Conservation (phyloP, 2,888 invertebrate genomes). For the Andrena bucephala region DNA sequence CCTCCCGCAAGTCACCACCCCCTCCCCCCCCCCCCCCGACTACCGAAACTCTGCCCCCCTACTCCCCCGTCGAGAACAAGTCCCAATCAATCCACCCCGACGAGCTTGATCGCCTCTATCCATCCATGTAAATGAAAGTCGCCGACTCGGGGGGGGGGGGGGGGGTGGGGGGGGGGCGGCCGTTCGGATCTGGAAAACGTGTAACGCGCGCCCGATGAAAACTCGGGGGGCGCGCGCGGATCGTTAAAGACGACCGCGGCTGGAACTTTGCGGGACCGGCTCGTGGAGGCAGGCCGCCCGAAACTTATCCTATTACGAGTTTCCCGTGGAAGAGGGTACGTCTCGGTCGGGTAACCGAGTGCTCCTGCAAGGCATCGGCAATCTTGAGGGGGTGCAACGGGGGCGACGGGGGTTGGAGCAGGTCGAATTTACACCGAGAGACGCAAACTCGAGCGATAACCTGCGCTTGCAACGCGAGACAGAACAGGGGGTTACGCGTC, state of each 20-base stretch:
- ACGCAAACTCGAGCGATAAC: constrained; percentile 38
- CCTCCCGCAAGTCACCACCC: background rate
- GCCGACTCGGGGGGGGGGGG: background rate
- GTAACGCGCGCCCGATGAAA: constrained; percentile 51
- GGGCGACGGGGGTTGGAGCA: constrained; percentile 10
- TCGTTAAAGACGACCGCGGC: constrained; percentile 68
- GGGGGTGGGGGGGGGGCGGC: background rate
- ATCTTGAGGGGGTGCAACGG: constrained; percentile 29
- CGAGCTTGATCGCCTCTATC: background rate
- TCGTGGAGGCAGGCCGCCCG: constrained; percentile 68
- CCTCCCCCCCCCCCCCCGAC: background rate
- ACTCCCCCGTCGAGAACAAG: background rate
- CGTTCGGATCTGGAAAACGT: constrained; percentile 28
- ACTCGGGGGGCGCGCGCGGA: constrained; percentile 59
- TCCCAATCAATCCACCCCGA: background rate
- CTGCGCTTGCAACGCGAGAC: constrained; percentile 6
- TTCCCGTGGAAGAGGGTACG: constrained; percentile 43
- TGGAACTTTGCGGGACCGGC: constrained; percentile 73
- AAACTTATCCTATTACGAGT: constrained; percentile 80
- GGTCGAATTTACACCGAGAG: constrained; percentile 55
- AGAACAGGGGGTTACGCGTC: constrained; percentile 7
- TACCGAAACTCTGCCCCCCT: background rate
- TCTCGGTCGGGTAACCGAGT: constrained; percentile 26
- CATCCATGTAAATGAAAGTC: constrained; percentile 40
- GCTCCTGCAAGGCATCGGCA: constrained; percentile 36